Base-by-base conservation (phyloP, 2,113 vertebrate genomes). In the Varanus salvator region DNA sequence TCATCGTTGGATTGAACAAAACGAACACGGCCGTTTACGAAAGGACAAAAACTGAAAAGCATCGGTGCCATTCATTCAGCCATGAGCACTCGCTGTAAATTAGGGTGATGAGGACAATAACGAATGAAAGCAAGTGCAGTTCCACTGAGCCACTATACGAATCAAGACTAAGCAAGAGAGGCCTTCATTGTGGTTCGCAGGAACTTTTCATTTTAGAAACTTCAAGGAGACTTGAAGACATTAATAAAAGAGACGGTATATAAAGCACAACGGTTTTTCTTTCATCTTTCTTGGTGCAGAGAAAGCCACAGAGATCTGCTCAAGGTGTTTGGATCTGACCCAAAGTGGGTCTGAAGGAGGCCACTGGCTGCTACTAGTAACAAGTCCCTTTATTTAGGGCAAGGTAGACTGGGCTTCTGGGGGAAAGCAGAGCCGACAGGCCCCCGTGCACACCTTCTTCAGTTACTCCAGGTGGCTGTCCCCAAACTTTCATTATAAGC, bases 381-480 rank as follows among this genome's bases (percentile, higher is more conserved):
- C 7, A 25, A 76, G 38, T 21, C 38, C 19, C 29, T 69, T 77
- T 87, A 77, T 77, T 77, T 48, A 87, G 44, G 25, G n/a, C 6
- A 31, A 80, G 86, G 60, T 48, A 69, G 17, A n/a, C 8, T 44
- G 74, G 57, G 21, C 69, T 87, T 50, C 64, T 14, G 64, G 29
- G 64, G 48, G n/a, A n/a, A 4, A 69, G 44, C 6, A 80, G 29
- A 80, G n/a, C 25, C 4, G 2, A 7, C 25, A 68, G 25, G 5
- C 25, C 38, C 50, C 25, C n/a, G 2, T 71, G n/a, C 15, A 23
- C 57, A 68, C 34, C 60, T 87, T 69, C 44, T 87, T 80, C 64
- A 69, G 64, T 69, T 87, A 80, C 64, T 52, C 86, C 44, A 87
- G 60, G 44, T 87, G 76, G 60, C 86, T 87, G 68, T 80, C 38